These are phyloP conservation scores for Lophotriccus pileatus DNA, from an alignment of 2,797 vertebrate species.

Conservation along the genomic window DNA sequence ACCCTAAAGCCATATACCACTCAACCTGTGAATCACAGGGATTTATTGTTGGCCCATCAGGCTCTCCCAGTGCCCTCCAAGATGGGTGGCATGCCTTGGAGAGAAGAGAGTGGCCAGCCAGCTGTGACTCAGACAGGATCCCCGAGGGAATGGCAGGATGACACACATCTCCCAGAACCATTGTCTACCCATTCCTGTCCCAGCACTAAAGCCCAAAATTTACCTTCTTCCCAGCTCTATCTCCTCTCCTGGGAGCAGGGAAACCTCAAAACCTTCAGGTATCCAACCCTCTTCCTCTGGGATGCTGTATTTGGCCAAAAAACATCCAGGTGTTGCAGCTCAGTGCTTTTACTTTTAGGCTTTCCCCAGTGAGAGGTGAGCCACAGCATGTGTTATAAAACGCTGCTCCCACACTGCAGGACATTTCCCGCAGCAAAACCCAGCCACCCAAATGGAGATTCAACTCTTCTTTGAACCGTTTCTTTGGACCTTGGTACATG, in stretches of 20 bases:
- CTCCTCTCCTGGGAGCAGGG: not conserved
- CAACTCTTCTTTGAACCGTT: not conserved
- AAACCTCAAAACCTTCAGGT: not conserved
- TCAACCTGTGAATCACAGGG: not conserved
- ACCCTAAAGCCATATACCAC: fast-evolving
- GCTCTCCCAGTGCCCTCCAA: not conserved
- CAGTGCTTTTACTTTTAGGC: not conserved
- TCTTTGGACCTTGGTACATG: not conserved
- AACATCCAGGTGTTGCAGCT: not conserved
- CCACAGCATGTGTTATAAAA: not conserved
- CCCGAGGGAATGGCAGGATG: not conserved
- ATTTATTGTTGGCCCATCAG: not conserved
- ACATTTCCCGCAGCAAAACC: not conserved
- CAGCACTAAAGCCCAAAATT: not conserved
- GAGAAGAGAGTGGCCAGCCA: not conserved
- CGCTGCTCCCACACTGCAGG: not conserved
- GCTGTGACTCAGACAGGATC: not conserved
- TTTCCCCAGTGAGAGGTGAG: not conserved
- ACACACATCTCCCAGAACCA: not conserved
- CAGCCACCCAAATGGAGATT: fast-evolving
- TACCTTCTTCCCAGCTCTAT: not conserved
- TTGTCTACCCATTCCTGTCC: not conserved
- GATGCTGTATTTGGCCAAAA: not conserved
- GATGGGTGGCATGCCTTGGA: not conserved
- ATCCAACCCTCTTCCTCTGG: not conserved